Percentiles rank a stretch among this genome's conserved stretches.
Conservation (phyloP, 2,797 vertebrate species). For the Enteromius fasciolatus region DNA sequence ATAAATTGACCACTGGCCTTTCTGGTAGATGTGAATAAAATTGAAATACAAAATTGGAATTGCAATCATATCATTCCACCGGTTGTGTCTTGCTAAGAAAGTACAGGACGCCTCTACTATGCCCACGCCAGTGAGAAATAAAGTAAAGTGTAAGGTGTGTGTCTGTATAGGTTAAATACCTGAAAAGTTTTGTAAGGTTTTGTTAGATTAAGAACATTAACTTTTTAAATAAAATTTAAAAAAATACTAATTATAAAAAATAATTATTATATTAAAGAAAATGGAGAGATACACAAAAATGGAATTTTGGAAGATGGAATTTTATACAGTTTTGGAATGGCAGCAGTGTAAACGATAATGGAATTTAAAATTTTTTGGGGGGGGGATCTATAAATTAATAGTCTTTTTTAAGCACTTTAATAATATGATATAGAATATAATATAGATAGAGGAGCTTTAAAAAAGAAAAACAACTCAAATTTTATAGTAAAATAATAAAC, state of each 20-base stretch:
- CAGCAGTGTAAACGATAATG: too few species aligned
- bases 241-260: not conserved
- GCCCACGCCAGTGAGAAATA: constrained; percentile 9
- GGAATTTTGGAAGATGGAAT: too few species aligned
- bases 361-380: too few species aligned
- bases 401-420: too few species aligned
- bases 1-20: not conserved
- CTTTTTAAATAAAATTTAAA: not conserved
- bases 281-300: not conserved
- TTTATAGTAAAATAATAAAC: too few species aligned
- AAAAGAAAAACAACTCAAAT: too few species aligned
- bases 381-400: too few species aligned
- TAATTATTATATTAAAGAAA: not conserved
- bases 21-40: not conserved
- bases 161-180: not conserved
- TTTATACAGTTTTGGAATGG: too few species aligned
- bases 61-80: not conserved
- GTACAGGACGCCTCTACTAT: not conserved
- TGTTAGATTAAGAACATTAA: not conserved
- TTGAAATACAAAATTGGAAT: not conserved
- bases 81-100: not conserved
- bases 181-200: not conserved
- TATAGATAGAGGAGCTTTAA: too few species aligned
- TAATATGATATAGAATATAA: too few species aligned
- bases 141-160: not conserved